Base-by-base conservation (phyloP, 2,888 invertebrate species). In the Helicoverpa assulta region DNA sequence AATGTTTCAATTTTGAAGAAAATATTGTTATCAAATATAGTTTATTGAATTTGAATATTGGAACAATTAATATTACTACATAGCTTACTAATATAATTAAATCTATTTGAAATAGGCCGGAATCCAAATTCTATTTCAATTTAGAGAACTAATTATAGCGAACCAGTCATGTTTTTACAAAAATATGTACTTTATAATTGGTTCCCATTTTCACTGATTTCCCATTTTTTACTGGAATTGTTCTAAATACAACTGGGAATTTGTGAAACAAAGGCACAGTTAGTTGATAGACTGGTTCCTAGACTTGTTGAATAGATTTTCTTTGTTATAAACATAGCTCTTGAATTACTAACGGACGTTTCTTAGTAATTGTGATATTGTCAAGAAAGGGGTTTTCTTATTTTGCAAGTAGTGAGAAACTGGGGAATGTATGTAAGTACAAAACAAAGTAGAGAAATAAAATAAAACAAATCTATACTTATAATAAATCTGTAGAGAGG, bases 301-400 rank as follows among this genome's bases (percentile, higher is more conserved):
- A 70, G 88, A 88, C 81, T 70, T 85, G 87, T 85, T 87, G 85
- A 86, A 85, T 85, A 76, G 76, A 71, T 21, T 67, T 52, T 53
- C 55, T 70, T 80, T 72, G 67, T 60, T 18, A 19, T 8, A 64
- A 61, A 70, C 73, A 55, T 59, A 43, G 59, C 71, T 56, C 52
- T 54, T 60, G 40, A 21, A 65, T 73, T 54, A 21, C 3, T 26
- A 63, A 55, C 58, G 51, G 52, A 40, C 26, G 52, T 54, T 76
- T 68, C 67, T 52, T 18, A 14, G 58, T 64, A 72, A 61, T 61
- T 53, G 51, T 60, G 1, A 18, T 43, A 26, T 56, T 4, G n/a
- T 29, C n/a, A 50, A n/a, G 8, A 18, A 18, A 50, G 7, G 7
- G n/a, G 50, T n/a, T 43, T 16, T 16, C 14, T 16, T 43, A 43